A percentile compares a stretch with the other conserved stretches of the same genome.
phyloP scores from a whole-genome alignment of 2,888 invertebrate species.

The Helobdella robusta region DNA sequence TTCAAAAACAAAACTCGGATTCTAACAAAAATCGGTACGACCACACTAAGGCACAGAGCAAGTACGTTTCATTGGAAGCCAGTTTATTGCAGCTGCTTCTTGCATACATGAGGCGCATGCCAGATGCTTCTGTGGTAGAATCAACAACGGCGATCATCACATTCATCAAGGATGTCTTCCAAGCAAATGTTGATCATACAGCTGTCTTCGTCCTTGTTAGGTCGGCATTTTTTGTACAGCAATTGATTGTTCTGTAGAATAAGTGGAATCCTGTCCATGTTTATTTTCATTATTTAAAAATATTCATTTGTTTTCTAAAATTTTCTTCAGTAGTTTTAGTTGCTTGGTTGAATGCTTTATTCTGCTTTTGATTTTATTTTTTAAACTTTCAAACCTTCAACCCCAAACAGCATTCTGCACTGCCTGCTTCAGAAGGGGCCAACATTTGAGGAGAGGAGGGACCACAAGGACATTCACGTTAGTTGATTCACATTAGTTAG shows the following conservation, averaged over 20 bases:
- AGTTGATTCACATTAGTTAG: neutral
- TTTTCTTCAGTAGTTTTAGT: too few relatives aligned
- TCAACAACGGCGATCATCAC: slow-evolving; percentile 68
- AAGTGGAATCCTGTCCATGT: too few relatives aligned
- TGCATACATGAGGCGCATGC: slow-evolving; percentile 56
- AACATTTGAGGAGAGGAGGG: slow-evolving; percentile 66
- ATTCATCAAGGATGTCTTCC: slow-evolving; percentile 66
- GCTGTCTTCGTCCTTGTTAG: slow-evolving; percentile 70
- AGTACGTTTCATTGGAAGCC: slow-evolving; percentile 59
- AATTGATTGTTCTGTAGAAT: neutral
- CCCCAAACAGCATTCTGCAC: slow-evolving; percentile 58
- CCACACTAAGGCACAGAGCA: slow-evolving; percentile 8
- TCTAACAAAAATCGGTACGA: neutral
- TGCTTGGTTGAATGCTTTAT: too few relatives aligned
- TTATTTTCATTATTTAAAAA: too few relatives aligned
- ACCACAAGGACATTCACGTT: slow-evolving; percentile 68
- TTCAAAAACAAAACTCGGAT: too few relatives aligned
- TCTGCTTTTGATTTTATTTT: neutral
- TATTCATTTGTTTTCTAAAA: too few relatives aligned
- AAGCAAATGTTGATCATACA: slow-evolving; percentile 59
- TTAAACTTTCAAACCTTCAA: neutral
- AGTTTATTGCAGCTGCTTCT: slow-evolving; percentile 72
- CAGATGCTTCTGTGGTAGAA: slow-evolving; percentile 63
- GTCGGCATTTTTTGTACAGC: slow-evolving; percentile 37
- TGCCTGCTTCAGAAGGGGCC: slow-evolving; percentile 73